A percentile compares a stretch with the other conserved stretches of the same genome.
phyloP scores from a whole-genome alignment of 2,113 vertebrate genomes.

The Zosterops hypoxanthus region DNA sequence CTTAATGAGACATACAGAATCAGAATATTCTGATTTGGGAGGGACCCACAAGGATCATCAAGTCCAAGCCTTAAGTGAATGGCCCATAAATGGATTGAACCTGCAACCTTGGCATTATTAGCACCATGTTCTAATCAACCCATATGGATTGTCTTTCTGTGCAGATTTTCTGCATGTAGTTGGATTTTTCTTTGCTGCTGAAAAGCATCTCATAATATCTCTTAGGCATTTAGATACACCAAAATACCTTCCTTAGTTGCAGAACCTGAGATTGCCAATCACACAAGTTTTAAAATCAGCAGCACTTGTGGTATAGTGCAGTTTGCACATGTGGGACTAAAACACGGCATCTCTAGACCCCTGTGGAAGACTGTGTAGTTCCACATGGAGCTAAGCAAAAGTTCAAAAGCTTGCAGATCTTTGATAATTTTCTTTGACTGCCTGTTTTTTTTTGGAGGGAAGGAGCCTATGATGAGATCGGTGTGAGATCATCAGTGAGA shows the following conservation, averaged over 20 bases:
- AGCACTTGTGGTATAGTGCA: not conserved
- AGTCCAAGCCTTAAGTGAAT: not conserved
- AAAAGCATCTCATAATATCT: not conserved
- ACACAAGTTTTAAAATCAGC: not conserved
- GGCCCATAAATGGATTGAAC: not conserved
- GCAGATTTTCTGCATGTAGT: not conserved
- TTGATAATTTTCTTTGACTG: not conserved
- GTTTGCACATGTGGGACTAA: not conserved
- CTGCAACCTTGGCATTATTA: not conserved
- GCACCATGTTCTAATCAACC: not conserved
- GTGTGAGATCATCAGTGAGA: not conserved
- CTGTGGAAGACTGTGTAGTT: not conserved
- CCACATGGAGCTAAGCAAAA: not conserved
- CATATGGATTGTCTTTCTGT: not conserved
- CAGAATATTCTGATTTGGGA: not conserved
- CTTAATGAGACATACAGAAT: not conserved
- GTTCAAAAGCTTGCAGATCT: not conserved
- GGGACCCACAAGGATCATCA: not conserved
- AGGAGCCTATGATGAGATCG: accelerated
- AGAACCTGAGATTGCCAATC: not conserved
- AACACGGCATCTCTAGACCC: not conserved
- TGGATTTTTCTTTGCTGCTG: not conserved
- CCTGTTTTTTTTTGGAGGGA: not conserved
- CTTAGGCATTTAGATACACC: not conserved
- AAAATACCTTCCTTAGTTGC: not conserved